Percentiles rank a stretch among this genome's conserved stretches.
phyloP scores from a whole-genome alignment of 2,797 vertebrate species.

The Coilia nasus region DNA sequence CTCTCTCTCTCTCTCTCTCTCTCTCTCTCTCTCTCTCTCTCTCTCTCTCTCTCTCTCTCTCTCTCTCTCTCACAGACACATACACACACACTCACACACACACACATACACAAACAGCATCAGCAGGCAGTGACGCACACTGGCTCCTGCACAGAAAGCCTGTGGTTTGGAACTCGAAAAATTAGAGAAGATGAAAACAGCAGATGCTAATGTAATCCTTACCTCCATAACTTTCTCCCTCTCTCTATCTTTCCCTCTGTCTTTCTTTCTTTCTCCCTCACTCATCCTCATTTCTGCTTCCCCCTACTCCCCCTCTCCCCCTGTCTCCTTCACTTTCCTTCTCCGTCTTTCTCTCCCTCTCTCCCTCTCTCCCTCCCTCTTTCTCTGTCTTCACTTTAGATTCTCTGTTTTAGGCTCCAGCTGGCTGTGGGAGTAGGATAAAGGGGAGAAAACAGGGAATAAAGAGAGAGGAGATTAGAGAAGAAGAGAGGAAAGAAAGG shows the following conservation, averaged over 20 bases:
- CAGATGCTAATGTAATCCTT: conserved; percentile 53
- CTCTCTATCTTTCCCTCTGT: conserved; percentile 52
- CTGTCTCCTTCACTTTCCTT: too few relatives aligned
- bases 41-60: neutral
- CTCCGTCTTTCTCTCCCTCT: too few relatives aligned
- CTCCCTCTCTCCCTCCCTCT: neutral
- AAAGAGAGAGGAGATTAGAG: neutral
- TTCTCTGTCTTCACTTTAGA: neutral
- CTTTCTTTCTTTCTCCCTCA: conserved; percentile 16
- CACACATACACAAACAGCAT: conserved; percentile 35
- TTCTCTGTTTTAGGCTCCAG: neutral
- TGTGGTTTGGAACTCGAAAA: conserved; percentile 38
- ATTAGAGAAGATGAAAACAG: conserved; percentile 52
- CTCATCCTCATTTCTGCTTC: too few relatives aligned
- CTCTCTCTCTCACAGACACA: neutral
- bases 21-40: neutral
- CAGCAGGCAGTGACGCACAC: conserved; percentile 11
- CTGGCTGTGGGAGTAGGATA: neutral
- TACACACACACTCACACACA: conserved; percentile 4
- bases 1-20: neutral
- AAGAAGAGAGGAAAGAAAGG: neutral
- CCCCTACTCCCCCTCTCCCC: too few relatives aligned
- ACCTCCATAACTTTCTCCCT: conserved; percentile 41
- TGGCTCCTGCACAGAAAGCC: conserved; percentile 37
- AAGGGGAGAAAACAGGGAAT: neutral